Base-by-base conservation (phyloP, 2,797 vertebrate genomes). In the Urocyon cinereoargenteus region DNA sequence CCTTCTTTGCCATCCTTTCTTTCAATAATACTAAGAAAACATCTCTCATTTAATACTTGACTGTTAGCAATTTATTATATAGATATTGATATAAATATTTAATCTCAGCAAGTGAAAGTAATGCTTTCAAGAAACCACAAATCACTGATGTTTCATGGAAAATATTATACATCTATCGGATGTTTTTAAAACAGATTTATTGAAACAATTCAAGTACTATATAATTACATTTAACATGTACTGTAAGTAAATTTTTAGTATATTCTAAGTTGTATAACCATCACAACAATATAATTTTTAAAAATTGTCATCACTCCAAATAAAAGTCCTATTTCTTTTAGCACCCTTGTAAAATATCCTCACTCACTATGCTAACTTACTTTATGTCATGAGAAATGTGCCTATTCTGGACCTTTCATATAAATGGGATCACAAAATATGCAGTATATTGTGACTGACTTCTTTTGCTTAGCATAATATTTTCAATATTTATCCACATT, bases 21-120 rank as follows among this genome's bases (percentile, higher is more conserved):
- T 11, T n/a, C 26, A 61, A 40, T 15, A 75, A 68, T 64, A 68
- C 16, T 15, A 75, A 55, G 13, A 68, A 88, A 96, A 92, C 7
- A 45, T 61, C 68, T 70, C 36, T 83, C 10, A n/a, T 40, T 57
- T 0, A 83, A 7, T 51, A 15, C 77, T 61, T 73, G 45, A 31
- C 16, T 73, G 28, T 73, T 57, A 18, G 13, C 45, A 86, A 57
- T 62, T 91, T 64, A 91, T 82, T 91, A 14, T 62, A 81, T 45
- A 68, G 36, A 66, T 59, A 83, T 68, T 92, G 21, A 68, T 61
- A 89, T 84, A 68, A 92, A 89, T 88, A 84, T 77, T 89, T 92
- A 68, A 84, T 78, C 21, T 89, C 19, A 84, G 12, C 51, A 92
- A 66, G 15, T 68, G n/a, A 22, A 91, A 95, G 26, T 57, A 45